phyloP scores from a whole-genome alignment of 2,888 invertebrate species.

The Rapana venosa region DNA sequence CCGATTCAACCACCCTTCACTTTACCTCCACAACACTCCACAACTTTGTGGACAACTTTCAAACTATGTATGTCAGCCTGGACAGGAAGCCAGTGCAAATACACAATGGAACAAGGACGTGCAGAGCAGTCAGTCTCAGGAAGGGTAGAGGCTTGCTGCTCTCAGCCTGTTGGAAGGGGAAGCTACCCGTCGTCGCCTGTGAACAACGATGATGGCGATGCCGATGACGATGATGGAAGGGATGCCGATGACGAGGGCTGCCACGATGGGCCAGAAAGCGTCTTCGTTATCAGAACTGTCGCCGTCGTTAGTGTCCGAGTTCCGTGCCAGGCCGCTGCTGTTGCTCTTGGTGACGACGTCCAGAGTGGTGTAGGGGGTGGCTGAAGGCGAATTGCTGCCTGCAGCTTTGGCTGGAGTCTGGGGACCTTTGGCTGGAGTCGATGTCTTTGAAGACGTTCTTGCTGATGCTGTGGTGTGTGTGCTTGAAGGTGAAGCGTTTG shows the following conservation, averaged over 20 bases:
- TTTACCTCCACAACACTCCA: too few relatives aligned
- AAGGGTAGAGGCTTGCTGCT: conserved; percentile 46
- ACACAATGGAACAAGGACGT: background rate
- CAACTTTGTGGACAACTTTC: too few relatives aligned
- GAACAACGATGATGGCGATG: conserved; percentile 58
- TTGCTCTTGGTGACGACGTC: background rate
- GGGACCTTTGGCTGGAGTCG: background rate
- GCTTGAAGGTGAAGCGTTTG: background rate
- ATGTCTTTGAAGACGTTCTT: background rate
- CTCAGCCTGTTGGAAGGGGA: conserved; percentile 41
- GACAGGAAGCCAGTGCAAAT: background rate
- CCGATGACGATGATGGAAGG: conserved; percentile 58
- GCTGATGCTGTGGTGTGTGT: background rate
- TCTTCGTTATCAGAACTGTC: background rate
- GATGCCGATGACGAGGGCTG: conserved; percentile 58
- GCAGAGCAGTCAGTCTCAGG: conserved; percentile 26
- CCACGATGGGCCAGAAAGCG: conserved; percentile 57
- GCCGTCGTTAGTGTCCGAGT: background rate
- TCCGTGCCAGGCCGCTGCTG: background rate
- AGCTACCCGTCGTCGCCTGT: conserved; percentile 54
- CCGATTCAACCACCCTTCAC: too few relatives aligned
- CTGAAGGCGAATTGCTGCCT: background rate
- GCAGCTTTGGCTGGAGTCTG: background rate
- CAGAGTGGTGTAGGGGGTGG: background rate
- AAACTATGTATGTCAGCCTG: too few relatives aligned